These are phyloP conservation scores for Gallinago stenura DNA, from an alignment of 2,797 vertebrate genomes.

Conservation along the genomic window DNA sequence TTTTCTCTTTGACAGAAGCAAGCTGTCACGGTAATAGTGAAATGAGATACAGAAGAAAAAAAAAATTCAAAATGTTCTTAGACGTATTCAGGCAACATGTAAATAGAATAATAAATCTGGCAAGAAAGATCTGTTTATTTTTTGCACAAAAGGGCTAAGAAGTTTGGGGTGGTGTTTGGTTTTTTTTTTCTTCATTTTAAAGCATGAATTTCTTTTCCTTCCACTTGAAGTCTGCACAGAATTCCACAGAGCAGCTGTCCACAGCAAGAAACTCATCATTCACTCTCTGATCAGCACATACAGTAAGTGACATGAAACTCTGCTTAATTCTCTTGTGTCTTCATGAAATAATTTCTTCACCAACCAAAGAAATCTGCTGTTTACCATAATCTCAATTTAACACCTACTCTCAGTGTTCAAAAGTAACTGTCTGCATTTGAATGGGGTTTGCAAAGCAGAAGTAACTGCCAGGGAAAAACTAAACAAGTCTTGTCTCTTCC, in stretches of 20 bases:
- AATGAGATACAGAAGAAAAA: slow-evolving; percentile 40
- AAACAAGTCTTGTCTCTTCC: slow-evolving; percentile 37
- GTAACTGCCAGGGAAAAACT: slow-evolving; percentile 14
- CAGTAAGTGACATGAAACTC: slow-evolving; percentile 74
- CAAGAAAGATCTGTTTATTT: slow-evolving; percentile 51
- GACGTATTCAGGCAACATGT: slow-evolving; percentile 22
- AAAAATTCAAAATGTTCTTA: not conserved
- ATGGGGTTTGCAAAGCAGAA: slow-evolving; percentile 60
- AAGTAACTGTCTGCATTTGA: slow-evolving; percentile 62
- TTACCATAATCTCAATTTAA: slow-evolving; percentile 77
- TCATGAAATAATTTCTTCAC: slow-evolving; percentile 68
- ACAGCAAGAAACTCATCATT: slow-evolving; percentile 73
- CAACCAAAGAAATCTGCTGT: slow-evolving; percentile 70
- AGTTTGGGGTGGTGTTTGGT: not conserved
- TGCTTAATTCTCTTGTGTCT: slow-evolving; percentile 72
- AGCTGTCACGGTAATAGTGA: slow-evolving; percentile 44
- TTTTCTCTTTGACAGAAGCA: slow-evolving; percentile 45
- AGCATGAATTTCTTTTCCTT: slow-evolving; percentile 32
- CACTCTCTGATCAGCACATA: slow-evolving; percentile 78
- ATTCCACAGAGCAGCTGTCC: slow-evolving; percentile 80
- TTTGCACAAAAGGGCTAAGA: not conserved
- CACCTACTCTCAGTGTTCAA: slow-evolving; percentile 64
- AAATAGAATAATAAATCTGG: slow-evolving; percentile 62
- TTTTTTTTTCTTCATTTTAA: slow-evolving; percentile 12
- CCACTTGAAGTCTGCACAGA: slow-evolving; percentile 75